phyloP scores from a whole-genome alignment of 2,113 vertebrate genomes.

The Pituophis catenifer region DNA sequence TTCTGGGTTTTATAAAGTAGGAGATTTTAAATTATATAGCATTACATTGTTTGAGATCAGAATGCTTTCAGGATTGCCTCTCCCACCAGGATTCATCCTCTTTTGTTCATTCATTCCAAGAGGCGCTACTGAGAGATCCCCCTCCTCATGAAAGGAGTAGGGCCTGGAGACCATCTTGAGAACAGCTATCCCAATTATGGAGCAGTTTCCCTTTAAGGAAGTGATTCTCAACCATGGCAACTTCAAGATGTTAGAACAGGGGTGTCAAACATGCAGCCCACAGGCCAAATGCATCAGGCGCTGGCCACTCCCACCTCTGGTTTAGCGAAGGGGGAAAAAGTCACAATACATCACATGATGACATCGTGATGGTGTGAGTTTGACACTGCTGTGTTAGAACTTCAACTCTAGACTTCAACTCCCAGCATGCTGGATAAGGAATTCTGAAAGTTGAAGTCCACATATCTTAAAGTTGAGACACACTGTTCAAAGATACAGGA shows the following conservation, averaged over 20 bases:
- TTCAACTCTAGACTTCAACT: not conserved
- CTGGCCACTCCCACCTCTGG: too few relatives aligned
- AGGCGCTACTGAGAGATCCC: not conserved
- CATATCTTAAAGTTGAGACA: not conserved
- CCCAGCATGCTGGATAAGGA: not conserved
- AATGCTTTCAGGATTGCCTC: not conserved
- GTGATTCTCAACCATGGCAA: not conserved
- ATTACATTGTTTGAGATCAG: not conserved
- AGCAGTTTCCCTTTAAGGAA: not conserved
- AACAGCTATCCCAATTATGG: not conserved
- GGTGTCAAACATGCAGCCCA: too few relatives aligned
- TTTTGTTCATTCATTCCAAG: not conserved
- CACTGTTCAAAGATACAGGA: not conserved
- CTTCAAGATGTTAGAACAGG: not conserved
- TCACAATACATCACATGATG: too few relatives aligned
- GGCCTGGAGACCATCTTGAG: not conserved
- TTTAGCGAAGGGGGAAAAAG: too few relatives aligned
- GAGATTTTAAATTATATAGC: not conserved
- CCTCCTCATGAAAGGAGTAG: not conserved
- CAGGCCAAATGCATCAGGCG: too few relatives aligned
- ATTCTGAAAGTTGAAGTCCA: not conserved
- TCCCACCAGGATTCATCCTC: not conserved
- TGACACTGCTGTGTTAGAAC: not conserved
- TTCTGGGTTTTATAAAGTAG: not conserved
- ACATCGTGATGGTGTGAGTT: too few relatives aligned